These are phyloP conservation scores for Chiloscyllium plagiosum DNA, from an alignment of 2,113 vertebrate genomes.

Conservation along the genomic window DNA sequence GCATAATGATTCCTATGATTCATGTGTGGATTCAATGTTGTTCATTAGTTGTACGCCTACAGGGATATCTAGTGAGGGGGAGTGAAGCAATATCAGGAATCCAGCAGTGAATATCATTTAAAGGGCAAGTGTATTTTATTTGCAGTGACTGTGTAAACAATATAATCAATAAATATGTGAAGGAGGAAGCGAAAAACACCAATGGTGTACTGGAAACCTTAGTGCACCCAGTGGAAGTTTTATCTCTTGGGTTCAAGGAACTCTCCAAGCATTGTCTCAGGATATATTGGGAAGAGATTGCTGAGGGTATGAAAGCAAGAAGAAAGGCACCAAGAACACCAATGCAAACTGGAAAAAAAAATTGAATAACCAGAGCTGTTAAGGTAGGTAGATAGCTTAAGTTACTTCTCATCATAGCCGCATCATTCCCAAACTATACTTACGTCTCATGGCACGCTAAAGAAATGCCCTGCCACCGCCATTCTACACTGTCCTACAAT, in stretches of 20 bases:
- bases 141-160: neutral
- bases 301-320: neutral
- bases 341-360: neutral
- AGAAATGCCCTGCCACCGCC: no score
- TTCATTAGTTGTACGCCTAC: neutral
- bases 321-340: neutral
- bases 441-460: neutral
- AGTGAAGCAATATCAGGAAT: neutral
- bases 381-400: neutral
- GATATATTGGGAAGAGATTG: neutral
- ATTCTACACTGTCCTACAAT: neutral
- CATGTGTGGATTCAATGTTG: neutral
- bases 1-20: neutral
- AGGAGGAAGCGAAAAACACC: neutral
- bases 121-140: neutral
- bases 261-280: neutral
- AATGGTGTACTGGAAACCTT: neutral
- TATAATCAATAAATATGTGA: neutral
- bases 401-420: neutral
- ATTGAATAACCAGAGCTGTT: neutral
- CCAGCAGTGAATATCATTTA: neutral
- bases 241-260: neutral
- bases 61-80: neutral
- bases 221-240: neutral
- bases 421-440: neutral